Evolutionary conservation across 2,888 invertebrate species (phyloP).

Genomic region (Drosophila putrida): DNA sequence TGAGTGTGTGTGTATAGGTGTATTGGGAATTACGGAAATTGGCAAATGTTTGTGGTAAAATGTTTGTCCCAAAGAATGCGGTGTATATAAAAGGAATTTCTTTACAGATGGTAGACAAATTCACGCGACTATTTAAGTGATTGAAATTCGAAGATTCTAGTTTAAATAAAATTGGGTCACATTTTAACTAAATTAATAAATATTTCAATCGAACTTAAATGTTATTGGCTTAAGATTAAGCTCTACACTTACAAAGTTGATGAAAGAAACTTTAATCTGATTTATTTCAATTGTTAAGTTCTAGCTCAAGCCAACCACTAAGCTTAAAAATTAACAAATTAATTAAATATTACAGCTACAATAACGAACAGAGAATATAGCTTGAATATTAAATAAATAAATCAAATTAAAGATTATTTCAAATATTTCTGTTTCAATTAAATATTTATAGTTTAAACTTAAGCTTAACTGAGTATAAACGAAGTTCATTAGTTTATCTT

Average conservation of each 20-base stretch:
- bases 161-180: no score
- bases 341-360: no score
- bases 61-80: constrained; percentile 31
- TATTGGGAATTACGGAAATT: constrained; percentile 31
- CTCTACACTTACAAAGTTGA: neutral
- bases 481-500: constrained; percentile 4
- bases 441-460: neutral
- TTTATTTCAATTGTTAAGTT: neutral
- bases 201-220: neutral
- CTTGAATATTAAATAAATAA: neutral
- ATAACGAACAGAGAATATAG: no score
- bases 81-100: constrained; percentile 9
- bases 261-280: constrained; percentile 6
- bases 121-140: constrained; percentile 1
- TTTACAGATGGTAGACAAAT: constrained; percentile 1
- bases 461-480: no score
- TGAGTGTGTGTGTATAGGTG: constrained; percentile 2
- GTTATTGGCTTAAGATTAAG: no score
- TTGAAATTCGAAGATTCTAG: neutral
- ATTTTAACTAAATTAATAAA: neutral
- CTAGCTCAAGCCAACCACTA: no score
- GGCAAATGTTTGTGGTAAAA: constrained; percentile 38
- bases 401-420: neutral
- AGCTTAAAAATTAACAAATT: no score
- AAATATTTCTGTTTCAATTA: neutral